Evolutionary conservation across 2,888 invertebrate species (phyloP), one percentile per base, ranked within the genome.

Genomic region (Apodemia duryi): DNA sequence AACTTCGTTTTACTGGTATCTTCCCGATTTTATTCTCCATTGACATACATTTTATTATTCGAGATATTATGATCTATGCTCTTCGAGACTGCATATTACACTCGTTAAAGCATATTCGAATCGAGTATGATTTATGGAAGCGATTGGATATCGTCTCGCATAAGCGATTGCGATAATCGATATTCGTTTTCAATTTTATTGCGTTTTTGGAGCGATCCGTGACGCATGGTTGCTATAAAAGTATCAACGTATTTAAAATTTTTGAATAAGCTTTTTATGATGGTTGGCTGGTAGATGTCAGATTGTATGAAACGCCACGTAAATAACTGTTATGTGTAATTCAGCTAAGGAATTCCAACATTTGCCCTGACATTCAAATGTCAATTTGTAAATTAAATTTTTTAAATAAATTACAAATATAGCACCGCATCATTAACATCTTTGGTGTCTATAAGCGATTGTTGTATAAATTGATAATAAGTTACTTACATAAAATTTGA

Each of bases 101-200:
- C 49, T 51, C 32, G 32, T 80, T 81, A 77, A 66, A 76, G 68
- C 72, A 72, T 72, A 74, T 75, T 73, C 73, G 71, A 72, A 72
- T 74, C 70, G 68, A 71, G 77, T 75, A 77, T 87, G 87, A 89
- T 88, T 88, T 87, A 88, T 85, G 80, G 79, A 72, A 71, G 75
- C 81, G 84, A 85, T 84, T 77, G 79, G 75, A 76, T 77, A 84
- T 77, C 81, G 83, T 78, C 77, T 79, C 86, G 85, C 84, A 79
- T 79, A 80, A 79, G 71, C 75, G 84, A 74, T 76, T 74, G 74
- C 76, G 78, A 81, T 88, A 88, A 88, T 88, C 86, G 86, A 87
- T 85, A 82, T 77, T 75, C 84, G 79, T 78, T 85, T 86, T 84
- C 57, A 32, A 60, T 60, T 60, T 60, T 60, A 35, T 35, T 32